phyloP scores from a whole-genome alignment of 2,797 vertebrate species.

The Australoheros facetus region DNA sequence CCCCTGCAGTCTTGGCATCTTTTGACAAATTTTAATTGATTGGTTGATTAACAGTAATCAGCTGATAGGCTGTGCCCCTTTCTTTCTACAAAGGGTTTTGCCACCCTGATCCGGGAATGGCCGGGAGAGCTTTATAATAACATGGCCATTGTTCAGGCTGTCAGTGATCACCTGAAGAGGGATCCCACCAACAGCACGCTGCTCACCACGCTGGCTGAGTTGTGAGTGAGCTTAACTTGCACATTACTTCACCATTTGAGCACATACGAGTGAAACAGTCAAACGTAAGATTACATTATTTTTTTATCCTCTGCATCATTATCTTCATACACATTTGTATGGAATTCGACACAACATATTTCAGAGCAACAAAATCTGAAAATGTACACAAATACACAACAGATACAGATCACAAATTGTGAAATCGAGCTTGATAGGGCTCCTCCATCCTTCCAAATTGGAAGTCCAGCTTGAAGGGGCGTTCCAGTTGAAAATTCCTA shows the following conservation, averaged over 20 bases:
- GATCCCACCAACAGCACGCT: constrained; percentile 90
- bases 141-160: constrained; percentile 94
- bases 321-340: too few relatives aligned
- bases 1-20: background rate
- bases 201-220: constrained; percentile 92
- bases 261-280: background rate
- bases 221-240: constrained; percentile 81
- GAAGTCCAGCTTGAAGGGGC: too few relatives aligned
- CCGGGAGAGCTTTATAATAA: constrained; percentile 98
- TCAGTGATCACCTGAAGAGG: constrained; percentile 91
- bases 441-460: too few relatives aligned
- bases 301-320: too few relatives aligned
- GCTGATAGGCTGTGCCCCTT: background rate
- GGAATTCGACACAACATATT: too few relatives aligned
- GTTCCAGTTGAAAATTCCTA: too few relatives aligned
- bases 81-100: constrained; percentile 86
- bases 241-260: background rate
- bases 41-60: background rate
- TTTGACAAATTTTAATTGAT: background rate
- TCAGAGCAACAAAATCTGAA: too few relatives aligned
- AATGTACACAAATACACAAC: too few relatives aligned
- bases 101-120: constrained; percentile 94
- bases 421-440: too few relatives aligned
- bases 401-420: too few relatives aligned
- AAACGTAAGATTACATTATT: background rate